Evolutionary conservation across 2,113 vertebrate genomes (phyloP), one percentile per base, ranked within the genome.

Genomic region (Danionella cerebrum): DNA sequence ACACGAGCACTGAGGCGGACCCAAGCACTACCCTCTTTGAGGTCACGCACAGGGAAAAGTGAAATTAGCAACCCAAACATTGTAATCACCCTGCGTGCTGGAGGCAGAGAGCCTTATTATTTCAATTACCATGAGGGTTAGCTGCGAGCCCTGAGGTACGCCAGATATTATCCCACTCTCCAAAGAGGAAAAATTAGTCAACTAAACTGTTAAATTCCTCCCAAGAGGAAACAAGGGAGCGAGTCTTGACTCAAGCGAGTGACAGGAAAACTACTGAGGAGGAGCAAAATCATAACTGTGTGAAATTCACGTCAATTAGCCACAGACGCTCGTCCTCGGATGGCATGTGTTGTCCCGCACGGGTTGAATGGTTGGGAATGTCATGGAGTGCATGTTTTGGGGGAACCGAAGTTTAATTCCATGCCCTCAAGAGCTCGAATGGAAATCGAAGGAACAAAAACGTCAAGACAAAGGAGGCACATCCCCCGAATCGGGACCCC

Each of bases 11-110:
- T 38, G 24, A 67, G 42, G 65, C 38, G 35, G 58, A 31, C 39
- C 8, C 14, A 36, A 38, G 24, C 13, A 42, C 51, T 47, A 42
- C 41, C 19, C 3, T 44, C 62, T 62, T 70, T 74, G 38, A 27
- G 54, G 58, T 74, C 24, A 54, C 45, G 44, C 22, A 45, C 16
- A 8, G 19, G 45, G 38, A 48, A 70, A 67, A 62, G 62, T 62
- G 68, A 41, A 51, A 67, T 55, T 75, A 71, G 39, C 39, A 63
- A 70, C 73, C 63, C 63, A 75, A 75, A 75, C 73, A 71, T n/a
- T 63, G 63, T 75, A 67, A 71, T 75, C 53, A 39, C 48, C 31
- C 12, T 0, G 25, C 22, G 63, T 55, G 55, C 68, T 67, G 33
- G 55, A 63, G 73, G 57, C 63, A 33, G 24, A 47, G 5, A 33